Conservation (phyloP, 2,113 vertebrate species). For the Cygnus atratus region DNA sequence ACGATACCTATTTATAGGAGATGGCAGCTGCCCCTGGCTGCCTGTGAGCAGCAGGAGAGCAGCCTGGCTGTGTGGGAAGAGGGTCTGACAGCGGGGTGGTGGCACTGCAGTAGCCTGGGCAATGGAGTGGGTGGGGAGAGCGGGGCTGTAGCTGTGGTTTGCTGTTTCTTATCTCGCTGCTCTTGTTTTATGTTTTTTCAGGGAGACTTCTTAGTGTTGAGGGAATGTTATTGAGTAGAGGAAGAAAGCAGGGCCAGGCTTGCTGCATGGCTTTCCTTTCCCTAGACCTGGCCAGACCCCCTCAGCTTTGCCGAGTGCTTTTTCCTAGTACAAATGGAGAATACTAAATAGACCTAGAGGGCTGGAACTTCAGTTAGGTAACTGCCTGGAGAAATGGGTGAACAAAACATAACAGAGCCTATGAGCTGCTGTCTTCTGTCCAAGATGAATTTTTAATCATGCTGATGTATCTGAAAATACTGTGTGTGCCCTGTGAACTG, state of each 20-base stretch:
- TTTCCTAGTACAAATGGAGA: not conserved
- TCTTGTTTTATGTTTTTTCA: not conserved
- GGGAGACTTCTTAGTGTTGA: not conserved
- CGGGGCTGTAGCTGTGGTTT: not conserved
- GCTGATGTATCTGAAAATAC: not conserved
- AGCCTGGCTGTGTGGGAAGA: not conserved
- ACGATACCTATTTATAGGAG: slow-evolving; percentile 62
- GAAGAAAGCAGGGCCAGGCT: not conserved
- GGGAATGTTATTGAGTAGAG: not conserved
- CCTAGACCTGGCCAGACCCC: not conserved
- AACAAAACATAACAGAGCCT: not conserved
- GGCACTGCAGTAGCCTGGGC: not conserved
- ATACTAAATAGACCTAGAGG: not conserved
- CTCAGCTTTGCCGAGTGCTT: not conserved
- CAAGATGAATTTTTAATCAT: not conserved
- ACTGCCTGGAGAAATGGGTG: not conserved
- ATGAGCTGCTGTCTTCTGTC: not conserved
- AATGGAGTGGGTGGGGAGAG: not conserved
- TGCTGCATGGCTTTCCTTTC: not conserved
- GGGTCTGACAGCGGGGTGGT: not conserved
- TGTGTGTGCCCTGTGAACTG: not conserved
- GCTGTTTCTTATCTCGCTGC: not conserved
- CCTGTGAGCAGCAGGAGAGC: not conserved
- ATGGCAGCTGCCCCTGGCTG: not conserved
- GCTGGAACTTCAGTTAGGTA: not conserved